Base-by-base conservation (phyloP, 1,140 invertebrate genomes). In the Hyles vespertilio region DNA sequence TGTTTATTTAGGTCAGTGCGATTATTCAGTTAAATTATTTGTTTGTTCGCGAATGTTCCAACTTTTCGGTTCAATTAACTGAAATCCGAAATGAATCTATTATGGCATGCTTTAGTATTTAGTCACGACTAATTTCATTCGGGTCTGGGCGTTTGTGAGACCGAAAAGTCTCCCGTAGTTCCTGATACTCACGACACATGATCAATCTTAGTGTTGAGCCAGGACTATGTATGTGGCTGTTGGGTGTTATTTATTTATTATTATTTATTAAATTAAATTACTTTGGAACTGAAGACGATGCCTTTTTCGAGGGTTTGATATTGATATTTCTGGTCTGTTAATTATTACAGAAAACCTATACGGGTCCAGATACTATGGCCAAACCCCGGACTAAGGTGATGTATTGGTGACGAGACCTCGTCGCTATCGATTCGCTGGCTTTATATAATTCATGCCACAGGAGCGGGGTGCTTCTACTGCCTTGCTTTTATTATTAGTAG, bases 311-410 rank as follows among this genome's bases (percentile, higher is more conserved):
- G n/a, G 46, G 12, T n/a, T 47, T 47, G 1, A 5, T 51, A 34
- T 9, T 33, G 5, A 33, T 51, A 34, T 33, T 7, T 32, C 22
- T 51, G 11, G 50, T 33, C 22, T 34, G 50, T 33, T 53, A 22
- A 51, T 61, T 69, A 66, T 63, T 69, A 58, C 64, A 66, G 64
- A 66, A 66, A 66, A 66, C 51, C 51, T 69, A 62, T 65, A 60
- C 55, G 32, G 45, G 48, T 45, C 22, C 61, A 43, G 55, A 64
- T 40, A 52, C 56, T 59, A 64, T 69, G 54, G 54, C 57, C 59
- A 51, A 56, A 52, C 64, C 64, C 33, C 48, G 44, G 57, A 66
- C 64, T 36, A 46, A 58, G 50, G 57, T 58, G 48, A 50, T 50
- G 56, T 49, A 56, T 53, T 56, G 45, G 22, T 48, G 10, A 56